Conservation (phyloP, 2,113 vertebrate species). For the Gavialis gangeticus region DNA sequence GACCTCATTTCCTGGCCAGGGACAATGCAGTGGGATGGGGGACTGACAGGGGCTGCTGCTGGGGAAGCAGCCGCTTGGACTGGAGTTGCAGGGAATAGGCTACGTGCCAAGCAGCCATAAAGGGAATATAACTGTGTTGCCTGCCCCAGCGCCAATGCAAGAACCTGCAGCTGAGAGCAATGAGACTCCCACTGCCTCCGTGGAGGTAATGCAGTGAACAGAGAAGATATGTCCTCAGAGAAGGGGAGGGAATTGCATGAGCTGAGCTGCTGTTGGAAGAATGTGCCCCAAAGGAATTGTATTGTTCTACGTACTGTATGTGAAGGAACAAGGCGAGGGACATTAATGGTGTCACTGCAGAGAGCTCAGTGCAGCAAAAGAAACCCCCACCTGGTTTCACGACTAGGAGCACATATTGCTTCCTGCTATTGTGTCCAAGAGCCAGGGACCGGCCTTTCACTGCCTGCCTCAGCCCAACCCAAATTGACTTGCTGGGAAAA, state of each 20-base stretch:
- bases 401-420: not conserved
- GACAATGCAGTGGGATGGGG: not conserved
- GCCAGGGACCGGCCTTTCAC: not conserved
- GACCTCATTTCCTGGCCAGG: constrained; percentile 22
- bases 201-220: not conserved
- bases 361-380: not conserved
- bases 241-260: not conserved
- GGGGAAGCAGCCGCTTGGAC: not conserved
- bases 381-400: not conserved
- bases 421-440: not conserved
- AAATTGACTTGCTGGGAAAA: not conserved
- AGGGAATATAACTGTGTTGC: not conserved
- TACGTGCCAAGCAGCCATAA: not conserved
- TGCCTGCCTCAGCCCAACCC: not conserved
- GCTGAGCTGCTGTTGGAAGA: too few relatives aligned
- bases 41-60: not conserved
- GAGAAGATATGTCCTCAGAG: not conserved
- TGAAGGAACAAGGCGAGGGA: not conserved
- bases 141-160: not conserved
- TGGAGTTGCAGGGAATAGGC: not conserved
- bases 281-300: not conserved
- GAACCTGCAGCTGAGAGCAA: not conserved
- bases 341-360: not conserved
- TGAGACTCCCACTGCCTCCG: not conserved
- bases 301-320: not conserved